Evolutionary conservation across 2,113 vertebrate species (phyloP).

Genomic region (Puntigrus tetrazona): DNA sequence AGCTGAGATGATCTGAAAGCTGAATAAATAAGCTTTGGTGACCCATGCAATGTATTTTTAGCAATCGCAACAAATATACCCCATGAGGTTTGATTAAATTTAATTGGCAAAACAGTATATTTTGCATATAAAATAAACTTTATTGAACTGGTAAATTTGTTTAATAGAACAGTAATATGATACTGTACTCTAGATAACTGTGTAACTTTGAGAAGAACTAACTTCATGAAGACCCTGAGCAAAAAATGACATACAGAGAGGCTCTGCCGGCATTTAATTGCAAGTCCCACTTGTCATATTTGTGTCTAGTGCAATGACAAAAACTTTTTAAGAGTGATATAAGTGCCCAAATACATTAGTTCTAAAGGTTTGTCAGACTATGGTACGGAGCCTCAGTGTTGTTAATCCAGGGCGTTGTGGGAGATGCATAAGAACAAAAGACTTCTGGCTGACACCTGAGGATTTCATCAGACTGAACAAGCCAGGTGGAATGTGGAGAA

Average conservation of each 20-base stretch:
- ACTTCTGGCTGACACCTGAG: slow-evolving; percentile 39
- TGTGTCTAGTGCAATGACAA: not conserved
- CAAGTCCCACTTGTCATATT: not conserved
- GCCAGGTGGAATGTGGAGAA: slow-evolving; percentile 32
- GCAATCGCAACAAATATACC: no score
- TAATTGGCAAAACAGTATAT: not conserved
- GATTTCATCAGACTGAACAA: slow-evolving; percentile 9
- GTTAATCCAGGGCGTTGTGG: slow-evolving; percentile 32
- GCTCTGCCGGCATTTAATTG: not conserved
- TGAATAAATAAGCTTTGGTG: no score
- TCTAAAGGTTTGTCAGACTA: not conserved
- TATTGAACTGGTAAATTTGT: no score
- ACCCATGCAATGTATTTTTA: no score
- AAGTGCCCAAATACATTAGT: not conserved
- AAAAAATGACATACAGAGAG: not conserved
- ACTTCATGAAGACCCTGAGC: not conserved
- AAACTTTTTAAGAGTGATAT: not conserved
- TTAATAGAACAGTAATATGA: not conserved
- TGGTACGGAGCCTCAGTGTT: not conserved
- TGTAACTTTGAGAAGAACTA: no score
- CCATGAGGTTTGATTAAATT: not conserved
- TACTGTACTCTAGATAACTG: not conserved
- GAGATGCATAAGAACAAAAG: slow-evolving; percentile 50
- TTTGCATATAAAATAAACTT: not conserved
- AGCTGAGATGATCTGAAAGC: no score